These are phyloP conservation scores for Amblyraja radiata DNA, from an alignment of 2,797 vertebrate genomes.

Conservation along the genomic window DNA sequence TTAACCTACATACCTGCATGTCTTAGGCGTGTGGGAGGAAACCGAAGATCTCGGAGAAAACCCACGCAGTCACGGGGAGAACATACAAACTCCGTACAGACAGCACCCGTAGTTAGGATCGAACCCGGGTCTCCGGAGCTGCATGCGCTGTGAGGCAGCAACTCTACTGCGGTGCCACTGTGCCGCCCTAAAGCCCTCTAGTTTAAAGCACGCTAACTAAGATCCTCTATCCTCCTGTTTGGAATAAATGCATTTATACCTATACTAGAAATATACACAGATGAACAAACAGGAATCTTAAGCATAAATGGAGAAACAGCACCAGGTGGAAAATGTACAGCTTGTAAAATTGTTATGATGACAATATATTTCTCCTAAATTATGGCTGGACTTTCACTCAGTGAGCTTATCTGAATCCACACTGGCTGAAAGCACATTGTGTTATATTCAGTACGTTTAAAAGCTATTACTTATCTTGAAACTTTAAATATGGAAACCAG, in stretches of 20 bases:
- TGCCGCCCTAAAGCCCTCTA: no score
- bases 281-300: background rate
- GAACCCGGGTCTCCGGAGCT: no score
- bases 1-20: no score
- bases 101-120: no score
- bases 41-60: no score
- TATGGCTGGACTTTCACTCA: background rate
- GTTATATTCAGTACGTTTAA: background rate
- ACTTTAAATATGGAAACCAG: background rate
- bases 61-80: no score
- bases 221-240: background rate
- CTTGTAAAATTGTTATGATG: background rate
- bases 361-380: background rate
- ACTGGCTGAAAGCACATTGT: background rate
- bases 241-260: background rate
- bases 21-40: no score
- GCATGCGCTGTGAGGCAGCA: no score
- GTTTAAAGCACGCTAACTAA: background rate
- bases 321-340: background rate
- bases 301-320: background rate
- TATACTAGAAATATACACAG: background rate
- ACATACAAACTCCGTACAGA: no score
- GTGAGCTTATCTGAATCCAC: background rate
- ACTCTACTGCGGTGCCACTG: no score
- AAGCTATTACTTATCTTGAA: background rate